Percentiles rank a stretch among this genome's conserved stretches.
Conservation (phyloP, 2,888 invertebrate genomes). For the Ophioninae sp. region DNA sequence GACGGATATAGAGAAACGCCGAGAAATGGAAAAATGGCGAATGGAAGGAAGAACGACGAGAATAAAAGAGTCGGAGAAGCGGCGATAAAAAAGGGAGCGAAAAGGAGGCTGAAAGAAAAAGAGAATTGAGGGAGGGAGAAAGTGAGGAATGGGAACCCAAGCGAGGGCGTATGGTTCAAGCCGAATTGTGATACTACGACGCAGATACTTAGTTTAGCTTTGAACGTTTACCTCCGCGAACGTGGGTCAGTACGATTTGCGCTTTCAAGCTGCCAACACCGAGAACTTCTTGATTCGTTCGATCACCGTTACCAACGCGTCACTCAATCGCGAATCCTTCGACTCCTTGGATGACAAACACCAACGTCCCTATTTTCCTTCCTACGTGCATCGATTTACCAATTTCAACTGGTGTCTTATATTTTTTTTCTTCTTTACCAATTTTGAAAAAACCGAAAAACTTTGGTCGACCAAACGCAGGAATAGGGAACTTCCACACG, state of each 20-base stretch:
- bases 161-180: constrained; percentile 67
- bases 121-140: neutral
- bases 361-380: neutral
- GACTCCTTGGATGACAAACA: neutral
- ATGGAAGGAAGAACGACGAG: too few relatives aligned
- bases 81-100: neutral
- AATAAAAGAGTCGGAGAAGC: too few relatives aligned
- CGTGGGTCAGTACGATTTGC: constrained; percentile 78
- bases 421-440: constrained; percentile 6
- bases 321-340: constrained; percentile 8
- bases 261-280: constrained; percentile 78
- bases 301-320: constrained; percentile 31
- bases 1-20: too few relatives aligned
- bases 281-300: constrained; percentile 55
- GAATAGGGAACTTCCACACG: constrained; percentile 41
- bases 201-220: constrained; percentile 72
- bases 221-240: constrained; percentile 74
- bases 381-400: neutral
- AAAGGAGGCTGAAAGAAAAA: neutral
- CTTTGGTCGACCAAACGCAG: constrained; percentile 3
- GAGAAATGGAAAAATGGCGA: too few relatives aligned
- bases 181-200: constrained; percentile 74
- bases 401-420: constrained; percentile 5
- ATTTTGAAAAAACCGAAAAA: neutral
- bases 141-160: constrained; percentile 48